These are phyloP conservation scores for Lasiommata megera DNA, from an alignment of 2,888 invertebrate species.

Conservation along the genomic window DNA sequence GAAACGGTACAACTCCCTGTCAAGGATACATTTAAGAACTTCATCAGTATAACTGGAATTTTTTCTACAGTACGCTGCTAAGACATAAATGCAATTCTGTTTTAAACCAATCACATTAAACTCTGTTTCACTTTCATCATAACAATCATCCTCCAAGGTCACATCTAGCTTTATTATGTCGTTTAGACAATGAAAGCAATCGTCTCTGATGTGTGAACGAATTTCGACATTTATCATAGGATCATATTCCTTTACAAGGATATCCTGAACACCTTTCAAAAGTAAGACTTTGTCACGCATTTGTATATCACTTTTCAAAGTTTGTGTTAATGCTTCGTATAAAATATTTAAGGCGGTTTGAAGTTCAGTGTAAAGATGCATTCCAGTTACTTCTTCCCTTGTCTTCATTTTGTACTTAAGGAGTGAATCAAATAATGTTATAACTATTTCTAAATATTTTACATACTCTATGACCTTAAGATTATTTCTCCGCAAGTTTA, in stretches of 20 bases:
- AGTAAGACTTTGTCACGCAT: slow-evolving; percentile 47
- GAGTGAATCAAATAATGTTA: slow-evolving; percentile 50
- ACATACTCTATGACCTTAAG: slow-evolving; percentile 41
- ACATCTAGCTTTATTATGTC: slow-evolving; percentile 50
- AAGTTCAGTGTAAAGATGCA: slow-evolving; percentile 40
- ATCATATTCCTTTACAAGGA: slow-evolving; percentile 50
- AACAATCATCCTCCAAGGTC: slow-evolving; percentile 44
- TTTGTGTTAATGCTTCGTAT: slow-evolving; percentile 41
- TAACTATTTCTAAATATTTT: slow-evolving; percentile 42
- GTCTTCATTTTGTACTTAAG: slow-evolving; percentile 45
- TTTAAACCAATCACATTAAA: slow-evolving; percentile 50
- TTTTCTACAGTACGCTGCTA: slow-evolving; percentile 62
- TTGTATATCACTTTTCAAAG: slow-evolving; percentile 44
- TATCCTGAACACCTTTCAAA: slow-evolving; percentile 44
- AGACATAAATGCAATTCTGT: slow-evolving; percentile 52
- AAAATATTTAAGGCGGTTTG: slow-evolving; percentile 43
- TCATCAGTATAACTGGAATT: slow-evolving; percentile 53
- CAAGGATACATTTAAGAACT: slow-evolving; percentile 58
- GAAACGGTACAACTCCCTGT: slow-evolving; percentile 58
- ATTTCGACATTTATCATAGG: slow-evolving; percentile 41
- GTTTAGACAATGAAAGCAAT: slow-evolving; percentile 58
- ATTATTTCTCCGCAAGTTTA: slow-evolving; percentile 37
- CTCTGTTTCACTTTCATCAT: slow-evolving; percentile 53
- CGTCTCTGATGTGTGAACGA: slow-evolving; percentile 47
- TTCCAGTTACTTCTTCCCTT: slow-evolving; percentile 38